Conservation (phyloP, 1,140 invertebrate genomes). For the Delia radicum region DNA sequence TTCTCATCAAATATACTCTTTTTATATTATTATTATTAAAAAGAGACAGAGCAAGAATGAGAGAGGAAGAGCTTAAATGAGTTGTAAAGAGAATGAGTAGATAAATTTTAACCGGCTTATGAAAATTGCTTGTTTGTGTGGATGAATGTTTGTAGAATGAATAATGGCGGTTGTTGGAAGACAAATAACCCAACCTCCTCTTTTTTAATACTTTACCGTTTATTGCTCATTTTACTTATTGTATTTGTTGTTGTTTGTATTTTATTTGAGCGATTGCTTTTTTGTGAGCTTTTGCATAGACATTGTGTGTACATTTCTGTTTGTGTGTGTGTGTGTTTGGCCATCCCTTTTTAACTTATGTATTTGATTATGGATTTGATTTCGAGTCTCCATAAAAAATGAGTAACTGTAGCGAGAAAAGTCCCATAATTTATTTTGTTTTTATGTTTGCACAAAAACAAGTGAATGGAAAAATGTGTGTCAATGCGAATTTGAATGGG, state of each 20-base stretch:
- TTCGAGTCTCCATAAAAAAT: slow-evolving; percentile 1
- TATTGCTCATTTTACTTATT: slow-evolving; percentile 14
- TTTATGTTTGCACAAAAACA: not conserved
- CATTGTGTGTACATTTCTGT: not conserved
- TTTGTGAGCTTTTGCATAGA: not conserved
- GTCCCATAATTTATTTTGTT: not conserved
- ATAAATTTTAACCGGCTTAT: slow-evolving; percentile 21
- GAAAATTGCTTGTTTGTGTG: not conserved
- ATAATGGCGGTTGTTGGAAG: slow-evolving; percentile 51
- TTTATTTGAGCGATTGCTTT: slow-evolving; percentile 6
- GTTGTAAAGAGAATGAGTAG: slow-evolving; percentile 14
- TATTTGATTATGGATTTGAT: slow-evolving; percentile 8
- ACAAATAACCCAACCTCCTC: slow-evolving; percentile 41
- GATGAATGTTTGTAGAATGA: too few species aligned
- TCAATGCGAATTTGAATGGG: not conserved
- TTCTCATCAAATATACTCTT: not conserved
- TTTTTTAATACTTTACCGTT: slow-evolving; percentile 5
- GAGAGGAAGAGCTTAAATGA: not conserved
- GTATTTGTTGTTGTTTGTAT: not conserved
- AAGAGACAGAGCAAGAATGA: not conserved
- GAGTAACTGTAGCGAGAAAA: not conserved
- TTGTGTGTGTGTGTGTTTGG: not conserved
- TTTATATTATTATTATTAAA: not conserved
- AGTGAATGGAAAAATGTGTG: slow-evolving; percentile 5
- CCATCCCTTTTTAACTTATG: slow-evolving; percentile 2